phyloP scores from a whole-genome alignment of 2,888 invertebrate genomes.

The Caradrina clavipalpis region DNA sequence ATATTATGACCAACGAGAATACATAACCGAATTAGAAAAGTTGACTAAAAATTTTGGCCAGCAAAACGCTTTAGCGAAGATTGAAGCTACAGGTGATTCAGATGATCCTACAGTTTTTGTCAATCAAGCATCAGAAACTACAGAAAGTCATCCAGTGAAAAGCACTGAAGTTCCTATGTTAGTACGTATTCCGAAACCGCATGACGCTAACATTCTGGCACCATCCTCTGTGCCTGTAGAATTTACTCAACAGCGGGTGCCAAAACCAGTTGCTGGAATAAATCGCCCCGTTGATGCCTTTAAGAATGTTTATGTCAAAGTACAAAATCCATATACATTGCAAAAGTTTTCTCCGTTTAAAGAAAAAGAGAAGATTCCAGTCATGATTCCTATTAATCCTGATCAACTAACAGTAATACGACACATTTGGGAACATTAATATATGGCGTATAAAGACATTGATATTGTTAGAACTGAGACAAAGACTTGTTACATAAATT shows the following conservation, averaged over 20 bases:
- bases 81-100: constrained; percentile 68
- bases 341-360: constrained; percentile 68
- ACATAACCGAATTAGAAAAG: constrained; percentile 74
- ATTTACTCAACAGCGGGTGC: constrained; percentile 67
- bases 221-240: constrained; percentile 69
- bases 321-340: constrained; percentile 71
- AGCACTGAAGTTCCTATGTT: constrained; percentile 59
- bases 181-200: constrained; percentile 37
- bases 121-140: constrained; percentile 70
- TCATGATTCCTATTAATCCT: constrained; percentile 64
- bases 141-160: constrained; percentile 65
- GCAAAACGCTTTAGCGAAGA: constrained; percentile 73
- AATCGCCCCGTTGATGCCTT: constrained; percentile 65
- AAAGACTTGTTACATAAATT: constrained; percentile 26
- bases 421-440: constrained; percentile 78
- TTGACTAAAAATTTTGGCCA: constrained; percentile 70
- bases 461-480: constrained; percentile 22
- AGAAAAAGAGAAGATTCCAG: constrained; percentile 67
- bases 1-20: constrained; percentile 75
- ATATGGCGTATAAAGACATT: constrained; percentile 13
- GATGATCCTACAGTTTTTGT: constrained; percentile 69
- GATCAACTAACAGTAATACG: constrained; percentile 73
- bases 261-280: constrained; percentile 68
- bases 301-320: constrained; percentile 71
- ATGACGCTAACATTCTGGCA: constrained; percentile 69